Evolutionary conservation across 2,113 vertebrate genomes (phyloP).

Genomic region (Helogale parvula): DNA sequence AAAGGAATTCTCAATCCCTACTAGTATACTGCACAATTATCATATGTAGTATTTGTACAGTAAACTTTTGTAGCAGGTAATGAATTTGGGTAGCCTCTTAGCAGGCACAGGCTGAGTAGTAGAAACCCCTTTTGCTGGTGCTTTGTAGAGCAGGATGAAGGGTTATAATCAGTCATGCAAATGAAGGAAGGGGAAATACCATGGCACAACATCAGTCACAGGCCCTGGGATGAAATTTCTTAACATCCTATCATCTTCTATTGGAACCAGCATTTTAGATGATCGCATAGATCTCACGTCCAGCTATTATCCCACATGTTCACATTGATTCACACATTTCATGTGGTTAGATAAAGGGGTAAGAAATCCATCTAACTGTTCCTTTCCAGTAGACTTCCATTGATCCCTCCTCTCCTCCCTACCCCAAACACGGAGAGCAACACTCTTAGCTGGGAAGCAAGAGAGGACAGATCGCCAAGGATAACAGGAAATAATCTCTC

Average conservation of each 20-base stretch:
- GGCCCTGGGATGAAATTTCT: background rate
- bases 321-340: background rate
- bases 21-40: background rate
- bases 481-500: background rate
- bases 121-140: background rate
- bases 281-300: no score
- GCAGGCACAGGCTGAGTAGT: background rate
- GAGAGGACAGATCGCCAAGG: background rate
- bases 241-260: background rate
- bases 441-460: background rate
- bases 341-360: background rate
- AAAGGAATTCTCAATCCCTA: background rate
- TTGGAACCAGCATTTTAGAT: background rate
- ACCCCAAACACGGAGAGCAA: background rate
- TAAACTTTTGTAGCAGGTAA: background rate
- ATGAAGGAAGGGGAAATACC: background rate
- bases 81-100: background rate
- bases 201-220: background rate
- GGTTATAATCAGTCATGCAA: background rate
- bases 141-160: background rate
- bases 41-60: background rate
- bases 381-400: background rate
- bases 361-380: background rate
- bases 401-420: accelerated
- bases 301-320: background rate